Evolutionary conservation across 2,888 invertebrate genomes (phyloP).

Genomic region (Pterostichus niger): DNA sequence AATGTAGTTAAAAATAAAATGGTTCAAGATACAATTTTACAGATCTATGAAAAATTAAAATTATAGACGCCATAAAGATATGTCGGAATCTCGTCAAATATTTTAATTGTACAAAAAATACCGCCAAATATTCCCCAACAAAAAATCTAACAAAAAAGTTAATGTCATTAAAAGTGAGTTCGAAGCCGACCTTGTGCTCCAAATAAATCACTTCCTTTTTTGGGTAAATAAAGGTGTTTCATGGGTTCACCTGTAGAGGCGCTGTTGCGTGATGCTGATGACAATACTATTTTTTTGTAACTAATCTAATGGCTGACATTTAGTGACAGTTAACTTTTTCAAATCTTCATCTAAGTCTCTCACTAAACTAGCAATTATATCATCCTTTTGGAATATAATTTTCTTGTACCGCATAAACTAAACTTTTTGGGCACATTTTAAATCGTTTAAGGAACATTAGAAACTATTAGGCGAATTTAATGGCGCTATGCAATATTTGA

Average conservation of each 20-base stretch:
- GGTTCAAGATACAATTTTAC: too few relatives aligned
- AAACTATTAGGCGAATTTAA: conserved; percentile 38
- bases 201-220: conserved; percentile 51
- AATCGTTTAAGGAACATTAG: conserved; percentile 49
- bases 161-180: conserved; percentile 25
- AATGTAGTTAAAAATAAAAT: too few relatives aligned
- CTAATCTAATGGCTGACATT: conserved; percentile 19
- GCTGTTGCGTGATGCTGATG: conserved; percentile 8
- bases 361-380: conserved; percentile 14
- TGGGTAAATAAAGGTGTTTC: conserved; percentile 10
- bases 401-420: conserved; percentile 21
- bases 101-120: conserved; percentile 28
- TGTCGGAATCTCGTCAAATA: conserved; percentile 26
- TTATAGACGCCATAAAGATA: neutral
- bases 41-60: too few relatives aligned
- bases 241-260: conserved; percentile 29
- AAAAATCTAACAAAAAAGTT: conserved; percentile 28
- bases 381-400: conserved; percentile 41
- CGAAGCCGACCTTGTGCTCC: conserved; percentile 9
- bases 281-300: conserved; percentile 32
- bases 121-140: conserved; percentile 2
- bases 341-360: conserved; percentile 27
- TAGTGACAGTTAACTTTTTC: conserved; percentile 48
- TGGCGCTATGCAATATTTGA: conserved; percentile 27
- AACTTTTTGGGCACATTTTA: conserved; percentile 34